These are phyloP conservation scores for Ictalurus punctatus DNA, from an alignment of 2,113 vertebrate species.

Conservation along the genomic window DNA sequence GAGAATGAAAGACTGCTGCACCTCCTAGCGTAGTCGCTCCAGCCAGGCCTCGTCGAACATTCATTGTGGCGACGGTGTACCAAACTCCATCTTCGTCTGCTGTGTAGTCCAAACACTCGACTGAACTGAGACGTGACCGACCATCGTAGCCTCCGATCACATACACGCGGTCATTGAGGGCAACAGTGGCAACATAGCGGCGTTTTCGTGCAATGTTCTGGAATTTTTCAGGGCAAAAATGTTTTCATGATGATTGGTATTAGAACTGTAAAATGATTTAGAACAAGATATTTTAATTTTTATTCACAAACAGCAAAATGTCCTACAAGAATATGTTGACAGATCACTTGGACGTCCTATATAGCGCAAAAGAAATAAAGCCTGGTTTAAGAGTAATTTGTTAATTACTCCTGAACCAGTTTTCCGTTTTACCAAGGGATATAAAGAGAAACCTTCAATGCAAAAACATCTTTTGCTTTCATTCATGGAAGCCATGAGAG, in stretches of 20 bases:
- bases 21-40: slow-evolving; percentile 96
- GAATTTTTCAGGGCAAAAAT: not conserved
- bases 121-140: slow-evolving; percentile 92
- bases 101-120: slow-evolving; percentile 95
- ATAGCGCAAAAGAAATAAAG: not conserved
- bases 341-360: not conserved
- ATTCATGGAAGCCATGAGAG: not conserved
- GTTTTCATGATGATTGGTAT: not conserved
- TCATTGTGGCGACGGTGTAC: slow-evolving; percentile 99
- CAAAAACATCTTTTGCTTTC: not conserved
- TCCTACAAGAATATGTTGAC: not conserved
- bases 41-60: slow-evolving; percentile 90
- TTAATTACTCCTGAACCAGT: not conserved
- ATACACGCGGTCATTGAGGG: slow-evolving; percentile 92
- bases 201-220: slow-evolving; percentile 96
- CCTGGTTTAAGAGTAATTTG: not conserved
- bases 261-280: not conserved
- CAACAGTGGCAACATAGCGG: slow-evolving; percentile 94
- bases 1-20: slow-evolving; percentile 51
- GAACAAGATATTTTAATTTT: not conserved
- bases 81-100: slow-evolving; percentile 96
- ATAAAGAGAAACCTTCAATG: not conserved
- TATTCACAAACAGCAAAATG: not conserved
- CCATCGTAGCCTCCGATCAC: slow-evolving; percentile 97
- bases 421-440: not conserved